These are phyloP conservation scores for Danio kyathit DNA, from an alignment of 2,797 vertebrate species.

Conservation along the genomic window DNA sequence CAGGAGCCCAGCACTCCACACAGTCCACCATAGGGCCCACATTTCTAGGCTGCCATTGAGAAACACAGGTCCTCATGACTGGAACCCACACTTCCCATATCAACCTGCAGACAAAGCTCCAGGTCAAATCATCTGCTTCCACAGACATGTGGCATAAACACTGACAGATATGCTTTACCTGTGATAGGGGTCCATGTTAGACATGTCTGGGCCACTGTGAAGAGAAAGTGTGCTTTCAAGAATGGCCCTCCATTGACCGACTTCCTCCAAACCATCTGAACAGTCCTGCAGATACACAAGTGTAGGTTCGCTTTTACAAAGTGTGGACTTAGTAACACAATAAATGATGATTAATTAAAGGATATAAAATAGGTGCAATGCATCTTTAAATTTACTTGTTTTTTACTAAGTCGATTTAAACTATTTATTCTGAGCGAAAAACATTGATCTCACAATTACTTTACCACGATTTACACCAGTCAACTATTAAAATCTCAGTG, in stretches of 20 bases:
- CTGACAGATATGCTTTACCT: conserved; percentile 76
- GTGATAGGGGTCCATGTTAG: conserved; percentile 94
- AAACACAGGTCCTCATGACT: conserved; percentile 85
- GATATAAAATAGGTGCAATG: too few species aligned
- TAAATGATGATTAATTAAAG: neutral
- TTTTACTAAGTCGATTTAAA: too few species aligned
- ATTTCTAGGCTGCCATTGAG: conserved; percentile 91
- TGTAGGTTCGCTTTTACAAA: neutral
- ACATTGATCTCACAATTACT: too few species aligned
- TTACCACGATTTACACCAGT: too few species aligned
- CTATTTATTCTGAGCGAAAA: too few species aligned
- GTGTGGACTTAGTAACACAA: neutral
- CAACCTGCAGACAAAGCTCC: conserved; percentile 75
- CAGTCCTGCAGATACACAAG: conserved; percentile 83
- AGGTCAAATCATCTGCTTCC: neutral
- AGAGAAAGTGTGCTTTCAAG: conserved; percentile 90
- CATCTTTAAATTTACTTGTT: too few species aligned
- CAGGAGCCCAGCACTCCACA: conserved; percentile 89
- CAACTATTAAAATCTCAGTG: too few species aligned
- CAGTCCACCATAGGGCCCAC: conserved; percentile 96
- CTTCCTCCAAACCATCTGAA: conserved; percentile 87
- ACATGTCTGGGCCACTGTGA: conserved; percentile 84
- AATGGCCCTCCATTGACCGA: conserved; percentile 93
- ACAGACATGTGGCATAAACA: neutral
- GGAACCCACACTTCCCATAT: conserved; percentile 98